phyloP scores from a whole-genome alignment of 2,113 vertebrate genomes.

The Accipiter cooperii region DNA sequence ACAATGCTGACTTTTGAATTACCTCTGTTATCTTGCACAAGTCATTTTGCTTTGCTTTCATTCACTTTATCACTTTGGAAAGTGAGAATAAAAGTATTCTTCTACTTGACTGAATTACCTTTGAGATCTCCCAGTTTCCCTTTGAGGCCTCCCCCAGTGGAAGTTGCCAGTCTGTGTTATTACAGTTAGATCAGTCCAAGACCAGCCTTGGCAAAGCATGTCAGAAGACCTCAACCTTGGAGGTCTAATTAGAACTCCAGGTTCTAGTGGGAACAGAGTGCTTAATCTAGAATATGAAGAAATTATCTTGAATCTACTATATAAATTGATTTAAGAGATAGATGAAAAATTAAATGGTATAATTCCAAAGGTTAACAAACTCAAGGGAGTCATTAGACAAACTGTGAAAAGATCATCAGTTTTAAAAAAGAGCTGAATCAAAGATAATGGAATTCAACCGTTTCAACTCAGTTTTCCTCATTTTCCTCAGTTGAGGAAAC shows the following conservation, averaged over 20 bases:
- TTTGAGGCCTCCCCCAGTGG: not conserved
- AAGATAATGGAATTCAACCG: constrained; percentile 4
- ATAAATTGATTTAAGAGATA: not conserved
- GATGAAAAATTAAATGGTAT: constrained; percentile 11
- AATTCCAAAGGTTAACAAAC: constrained; percentile 25
- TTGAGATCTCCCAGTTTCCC: not conserved
- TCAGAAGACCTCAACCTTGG: not conserved
- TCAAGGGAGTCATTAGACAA: constrained; percentile 10
- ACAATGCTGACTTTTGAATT: not conserved
- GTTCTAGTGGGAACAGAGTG: not conserved
- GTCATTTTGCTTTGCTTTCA: not conserved
- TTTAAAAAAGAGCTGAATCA: not conserved
- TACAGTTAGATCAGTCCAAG: not conserved
- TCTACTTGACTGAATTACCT: not conserved
- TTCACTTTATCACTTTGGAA: not conserved
- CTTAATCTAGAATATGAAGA: not conserved
- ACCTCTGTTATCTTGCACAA: not conserved
- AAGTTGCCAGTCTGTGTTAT: not conserved
- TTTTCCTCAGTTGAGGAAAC: constrained; percentile 34
- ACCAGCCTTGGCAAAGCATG: not conserved
- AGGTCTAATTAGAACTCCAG: not conserved
- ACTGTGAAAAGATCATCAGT: not conserved
- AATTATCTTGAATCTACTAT: not conserved
- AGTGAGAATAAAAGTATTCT: not conserved
- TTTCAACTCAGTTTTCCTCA: not conserved